These are phyloP conservation scores for Tethea ocularis DNA, from an alignment of 2,888 invertebrate species.

Conservation along the genomic window DNA sequence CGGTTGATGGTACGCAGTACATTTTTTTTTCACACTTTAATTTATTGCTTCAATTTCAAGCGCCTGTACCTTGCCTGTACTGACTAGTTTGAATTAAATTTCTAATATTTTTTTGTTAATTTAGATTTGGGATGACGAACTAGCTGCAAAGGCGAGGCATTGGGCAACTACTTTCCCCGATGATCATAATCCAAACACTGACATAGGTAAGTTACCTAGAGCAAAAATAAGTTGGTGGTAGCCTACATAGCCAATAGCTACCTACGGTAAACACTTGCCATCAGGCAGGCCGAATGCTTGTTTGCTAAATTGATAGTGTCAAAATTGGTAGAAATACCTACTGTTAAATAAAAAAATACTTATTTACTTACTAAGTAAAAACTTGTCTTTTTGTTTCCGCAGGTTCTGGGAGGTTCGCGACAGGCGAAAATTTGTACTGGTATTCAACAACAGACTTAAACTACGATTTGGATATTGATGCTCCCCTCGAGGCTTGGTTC, in stretches of 20 bases:
- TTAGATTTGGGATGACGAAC: slow-evolving; percentile 67
- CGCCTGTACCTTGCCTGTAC: too few species aligned
- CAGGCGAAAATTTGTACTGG: slow-evolving; percentile 69
- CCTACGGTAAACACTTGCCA: too few species aligned
- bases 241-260: too few species aligned
- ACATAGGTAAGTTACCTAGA: slow-evolving; percentile 47
- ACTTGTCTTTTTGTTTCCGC: slow-evolving; percentile 15
- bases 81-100: too few species aligned
- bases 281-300: too few species aligned
- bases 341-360: too few species aligned
- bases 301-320: too few species aligned
- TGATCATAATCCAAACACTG: slow-evolving; percentile 58
- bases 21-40: too few species aligned
- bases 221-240: neutral
- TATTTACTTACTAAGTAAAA: too few species aligned
- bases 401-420: slow-evolving; percentile 61
- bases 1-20: too few species aligned
- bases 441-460: slow-evolving; percentile 42
- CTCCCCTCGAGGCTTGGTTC: slow-evolving; percentile 57
- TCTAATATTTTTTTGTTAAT: slow-evolving; percentile 13
- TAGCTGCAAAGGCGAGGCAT: slow-evolving; percentile 56
- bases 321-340: too few species aligned
- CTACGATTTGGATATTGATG: slow-evolving; percentile 42
- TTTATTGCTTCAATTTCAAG: too few species aligned
- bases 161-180: slow-evolving; percentile 53